phyloP scores from a whole-genome alignment of 1,140 invertebrate species.

The Listronotus bonariensis region DNA sequence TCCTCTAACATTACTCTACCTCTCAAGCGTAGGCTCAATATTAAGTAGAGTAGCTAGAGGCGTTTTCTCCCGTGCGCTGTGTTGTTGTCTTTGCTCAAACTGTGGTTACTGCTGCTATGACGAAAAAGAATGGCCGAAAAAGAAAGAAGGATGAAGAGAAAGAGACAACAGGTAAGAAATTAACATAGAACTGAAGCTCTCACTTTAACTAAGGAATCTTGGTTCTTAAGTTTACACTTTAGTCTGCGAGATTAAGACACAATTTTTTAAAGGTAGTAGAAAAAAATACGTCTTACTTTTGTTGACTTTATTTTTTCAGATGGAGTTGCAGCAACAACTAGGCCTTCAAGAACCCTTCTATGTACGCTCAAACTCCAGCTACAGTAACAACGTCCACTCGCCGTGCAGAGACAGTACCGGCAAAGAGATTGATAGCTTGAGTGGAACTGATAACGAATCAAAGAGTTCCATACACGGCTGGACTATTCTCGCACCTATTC shows the following conservation, averaged over 20 bases:
- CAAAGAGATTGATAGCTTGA: constrained; percentile 68
- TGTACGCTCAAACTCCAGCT: constrained; percentile 69
- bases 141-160: constrained; percentile 74
- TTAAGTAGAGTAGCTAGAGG: constrained; percentile 84
- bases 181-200: too few relatives aligned
- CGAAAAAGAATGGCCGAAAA: constrained; percentile 78
- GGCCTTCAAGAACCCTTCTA: constrained; percentile 78
- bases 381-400: constrained; percentile 62
- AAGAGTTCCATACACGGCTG: constrained; percentile 74
- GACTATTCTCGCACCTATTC: constrained; percentile 75
- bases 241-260: too few relatives aligned
- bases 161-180: constrained; percentile 67
- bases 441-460: constrained; percentile 71
- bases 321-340: constrained; percentile 72
- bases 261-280: too few relatives aligned
- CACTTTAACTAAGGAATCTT: too few relatives aligned
- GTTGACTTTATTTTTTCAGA: constrained; percentile 51
- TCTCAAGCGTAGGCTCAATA: constrained; percentile 81
- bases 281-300: too few relatives aligned
- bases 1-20: constrained; percentile 86
- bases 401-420: constrained; percentile 60
- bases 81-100: constrained; percentile 82
- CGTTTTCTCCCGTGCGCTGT: constrained; percentile 80
- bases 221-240: too few relatives aligned
- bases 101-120: constrained; percentile 86